Evolutionary conservation across 2,797 vertebrate species (phyloP).

Genomic region (Chloroceryle amazona): DNA sequence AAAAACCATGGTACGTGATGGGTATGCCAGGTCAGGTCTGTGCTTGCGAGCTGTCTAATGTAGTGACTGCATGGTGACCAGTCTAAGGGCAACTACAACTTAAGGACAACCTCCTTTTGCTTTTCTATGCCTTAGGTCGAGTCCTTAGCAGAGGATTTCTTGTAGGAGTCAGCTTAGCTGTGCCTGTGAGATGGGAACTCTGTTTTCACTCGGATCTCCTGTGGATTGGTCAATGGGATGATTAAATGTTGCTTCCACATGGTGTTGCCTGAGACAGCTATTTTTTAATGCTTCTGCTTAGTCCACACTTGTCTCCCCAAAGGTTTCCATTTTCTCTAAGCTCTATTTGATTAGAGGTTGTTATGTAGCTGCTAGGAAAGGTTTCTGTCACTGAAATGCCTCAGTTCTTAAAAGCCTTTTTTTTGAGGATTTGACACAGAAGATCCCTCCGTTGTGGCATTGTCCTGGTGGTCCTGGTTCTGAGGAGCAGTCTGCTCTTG

Average conservation of each 20-base stretch:
- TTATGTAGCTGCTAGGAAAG: background rate
- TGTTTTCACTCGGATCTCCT: background rate
- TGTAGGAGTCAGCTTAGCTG: background rate
- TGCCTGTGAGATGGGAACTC: background rate
- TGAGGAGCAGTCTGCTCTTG: background rate
- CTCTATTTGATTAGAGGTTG: background rate
- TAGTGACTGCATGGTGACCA: background rate
- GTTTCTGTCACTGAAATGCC: background rate
- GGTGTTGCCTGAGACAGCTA: background rate
- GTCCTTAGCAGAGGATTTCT: background rate
- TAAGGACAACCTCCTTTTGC: background rate
- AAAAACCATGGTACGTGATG: background rate
- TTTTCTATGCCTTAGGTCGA: background rate
- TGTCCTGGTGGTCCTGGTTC: background rate
- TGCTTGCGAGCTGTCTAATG: background rate
- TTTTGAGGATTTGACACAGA: background rate
- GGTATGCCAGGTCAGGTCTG: background rate
- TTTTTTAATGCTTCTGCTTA: background rate
- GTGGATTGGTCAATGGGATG: background rate
- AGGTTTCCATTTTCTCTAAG: background rate
- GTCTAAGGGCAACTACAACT: background rate
- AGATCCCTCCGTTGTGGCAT: rapidly evolving
- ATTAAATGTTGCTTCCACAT: rapidly evolving
- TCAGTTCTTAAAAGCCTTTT: background rate
- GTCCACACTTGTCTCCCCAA: background rate